Evolutionary conservation across 2,888 invertebrate genomes (phyloP), one percentile per base, ranked within the genome.

Genomic region (Parnassius glacialis): DNA sequence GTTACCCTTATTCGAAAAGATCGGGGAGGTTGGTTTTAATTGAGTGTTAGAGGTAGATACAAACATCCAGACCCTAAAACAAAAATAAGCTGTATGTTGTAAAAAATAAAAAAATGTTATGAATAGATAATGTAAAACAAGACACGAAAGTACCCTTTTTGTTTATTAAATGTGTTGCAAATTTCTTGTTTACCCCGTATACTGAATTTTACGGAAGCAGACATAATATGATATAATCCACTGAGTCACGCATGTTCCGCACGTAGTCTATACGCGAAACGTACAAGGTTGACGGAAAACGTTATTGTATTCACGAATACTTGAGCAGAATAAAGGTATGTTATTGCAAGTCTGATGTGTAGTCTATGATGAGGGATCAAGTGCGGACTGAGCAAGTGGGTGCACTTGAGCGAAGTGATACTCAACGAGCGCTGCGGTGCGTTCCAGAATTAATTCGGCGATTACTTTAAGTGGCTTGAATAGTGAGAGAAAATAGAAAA

Each of bases 371-470:
- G 62, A 51, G 55, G 62, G 62, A 55, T 55, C 51, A 58, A 63
- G 59, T 55, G 59, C 52, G 62, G 62, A 42, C 54, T 55, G 59
- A 55, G 56, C 62, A 51, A 63, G 62, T 63, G 62, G 62, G 59
- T 47, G 68, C 70, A 68, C 73, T 71, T 65, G 65, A 63, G 66
- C 64, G 58, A 59, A 73, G 71, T 64, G 73, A 64, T 66, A 66
- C 73, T 73, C 65, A 67, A 65, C 60, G 68, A 56, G 59, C 16
- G 67, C 64, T 67, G 70, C 67, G 70, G 69, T 69, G 65, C 68
- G 68, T 68, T 68, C 58, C 65, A 64, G 68, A 65, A 69, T 72
- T 72, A 72, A 71, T 72, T 71, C 71, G 65, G 68, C 68, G 64
- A 69, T 72, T 65, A 68, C 69, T 71, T 72, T 67, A 62, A 72